phyloP scores from a whole-genome alignment of 2,797 vertebrate species.

The Melanotaenia trifasciata region DNA sequence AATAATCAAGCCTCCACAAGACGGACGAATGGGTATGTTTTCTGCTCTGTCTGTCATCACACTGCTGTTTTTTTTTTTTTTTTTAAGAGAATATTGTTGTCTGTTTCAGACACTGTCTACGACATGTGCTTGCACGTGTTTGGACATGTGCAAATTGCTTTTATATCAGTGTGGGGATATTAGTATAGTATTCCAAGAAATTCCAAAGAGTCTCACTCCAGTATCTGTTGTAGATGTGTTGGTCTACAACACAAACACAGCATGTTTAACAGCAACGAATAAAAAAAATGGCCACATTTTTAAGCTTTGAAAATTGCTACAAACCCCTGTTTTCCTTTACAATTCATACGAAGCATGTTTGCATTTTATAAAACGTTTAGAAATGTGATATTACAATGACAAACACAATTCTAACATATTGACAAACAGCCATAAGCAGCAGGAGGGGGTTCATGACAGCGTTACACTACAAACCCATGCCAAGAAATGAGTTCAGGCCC shows the following conservation, averaged over 20 bases:
- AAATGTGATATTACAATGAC: too few species aligned
- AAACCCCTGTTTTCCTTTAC: background rate
- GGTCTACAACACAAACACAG: background rate
- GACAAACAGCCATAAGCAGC: too few species aligned
- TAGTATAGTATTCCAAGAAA: background rate
- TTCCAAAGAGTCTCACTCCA: background rate
- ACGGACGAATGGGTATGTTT: slow-evolving; percentile 88
- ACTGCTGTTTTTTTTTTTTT: background rate
- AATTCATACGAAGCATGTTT: background rate
- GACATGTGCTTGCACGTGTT: background rate
- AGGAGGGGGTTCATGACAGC: too few species aligned
- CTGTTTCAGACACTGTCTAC: background rate
- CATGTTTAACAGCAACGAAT: too few species aligned
- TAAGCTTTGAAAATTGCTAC: background rate
- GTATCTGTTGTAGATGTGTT: background rate
- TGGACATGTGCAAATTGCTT: background rate
- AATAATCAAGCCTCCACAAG: slow-evolving; percentile 85
- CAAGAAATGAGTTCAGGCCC: too few species aligned
- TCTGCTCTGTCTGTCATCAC: background rate
- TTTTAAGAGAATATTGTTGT: background rate
- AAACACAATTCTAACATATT: too few species aligned
- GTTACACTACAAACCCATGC: too few species aligned
- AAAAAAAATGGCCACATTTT: too few species aligned
- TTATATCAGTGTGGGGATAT: background rate
- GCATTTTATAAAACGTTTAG: too few species aligned